Conservation (phyloP, 1,140 invertebrate genomes). For the Anagrus nilaparvatae region DNA sequence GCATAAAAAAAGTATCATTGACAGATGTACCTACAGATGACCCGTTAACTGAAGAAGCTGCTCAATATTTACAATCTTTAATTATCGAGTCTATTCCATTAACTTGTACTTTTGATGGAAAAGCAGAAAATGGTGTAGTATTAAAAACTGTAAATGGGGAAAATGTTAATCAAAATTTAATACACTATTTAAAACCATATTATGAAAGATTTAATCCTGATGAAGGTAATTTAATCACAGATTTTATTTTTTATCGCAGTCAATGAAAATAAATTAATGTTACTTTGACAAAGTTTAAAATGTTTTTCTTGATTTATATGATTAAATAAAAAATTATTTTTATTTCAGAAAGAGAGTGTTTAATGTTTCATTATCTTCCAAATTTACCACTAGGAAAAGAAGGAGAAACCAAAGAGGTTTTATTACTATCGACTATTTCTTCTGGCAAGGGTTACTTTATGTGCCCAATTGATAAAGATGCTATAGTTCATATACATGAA, state of each 20-base stretch:
- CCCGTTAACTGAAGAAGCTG: slow-evolving; percentile 25
- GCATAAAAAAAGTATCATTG: slow-evolving; percentile 19
- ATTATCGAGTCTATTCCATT: slow-evolving; percentile 19
- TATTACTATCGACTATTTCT: background rate
- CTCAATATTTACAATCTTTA: slow-evolving; percentile 22
- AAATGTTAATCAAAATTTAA: slow-evolving; percentile 27
- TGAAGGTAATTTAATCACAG: too few relatives aligned
- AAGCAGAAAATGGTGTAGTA: slow-evolving; percentile 24
- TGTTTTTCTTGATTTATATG: too few relatives aligned
- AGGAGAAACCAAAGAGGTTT: too few relatives aligned
- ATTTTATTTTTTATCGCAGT: too few relatives aligned
- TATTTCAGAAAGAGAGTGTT: too few relatives aligned
- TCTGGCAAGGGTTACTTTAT: slow-evolving; percentile 19
- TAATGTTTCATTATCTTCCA: too few relatives aligned
- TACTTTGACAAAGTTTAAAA: too few relatives aligned
- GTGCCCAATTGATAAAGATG: slow-evolving; percentile 18
- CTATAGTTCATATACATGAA: slow-evolving; percentile 19
- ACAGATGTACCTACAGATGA: slow-evolving; percentile 24
- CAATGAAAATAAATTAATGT: too few relatives aligned
- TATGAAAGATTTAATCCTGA: slow-evolving; percentile 17
- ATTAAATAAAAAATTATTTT: too few relatives aligned
- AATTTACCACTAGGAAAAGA: too few relatives aligned
- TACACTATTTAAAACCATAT: slow-evolving; percentile 21
- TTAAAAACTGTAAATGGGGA: slow-evolving; percentile 19
- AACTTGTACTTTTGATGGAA: slow-evolving; percentile 20